Evolutionary conservation across 2,113 vertebrate genomes (phyloP), one percentile per base, ranked within the genome.

Genomic region (Caranx melampygus): DNA sequence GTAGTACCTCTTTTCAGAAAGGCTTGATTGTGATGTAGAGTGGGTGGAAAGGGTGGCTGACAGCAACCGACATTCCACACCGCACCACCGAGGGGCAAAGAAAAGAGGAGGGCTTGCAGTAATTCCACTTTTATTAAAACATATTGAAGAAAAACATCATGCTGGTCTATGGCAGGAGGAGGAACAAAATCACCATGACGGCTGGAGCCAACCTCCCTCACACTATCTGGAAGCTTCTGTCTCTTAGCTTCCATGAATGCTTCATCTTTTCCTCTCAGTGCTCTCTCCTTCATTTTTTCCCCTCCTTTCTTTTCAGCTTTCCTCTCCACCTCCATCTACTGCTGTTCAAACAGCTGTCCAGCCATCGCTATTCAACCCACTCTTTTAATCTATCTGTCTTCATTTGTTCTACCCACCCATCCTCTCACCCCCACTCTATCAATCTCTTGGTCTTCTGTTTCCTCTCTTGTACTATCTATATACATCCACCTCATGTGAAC

Each of bases 61-160:
- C 78, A 70, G 82, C 40, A 85, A 81, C 77, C 92, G 89, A 93
- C 91, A 95, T 94, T 94, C 88, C 91, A 85, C 71, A 71, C 85
- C 66, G 61, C 83, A 89, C 40, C 71, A 72, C 91, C 90, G 55
- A 37, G 79, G 89, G 87, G 62, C 76, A 51, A 65, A 77, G 81
- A 55, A 35, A 62, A 66, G 78, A 66, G 45, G 62, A 77, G 57
- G 72, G 55, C 40, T 87, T 81, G 45, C 61, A 65, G 89, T 95
- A 95, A 95, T 92, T 91, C 93, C 92, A 83, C 92, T 95, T 95
- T 95, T 95, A 95, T 94, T 94, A 94, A 95, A 95, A 93, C 72
- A 93, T 90, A 92, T 85, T 91, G 90, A 93, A 89, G 85, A 88
- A 91, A 90, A 93, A 93, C 81, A 92, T 87, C 75, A 84, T 42